Conservation (phyloP, 2,888 invertebrate species). For the Cataglyphis albicans region DNA sequence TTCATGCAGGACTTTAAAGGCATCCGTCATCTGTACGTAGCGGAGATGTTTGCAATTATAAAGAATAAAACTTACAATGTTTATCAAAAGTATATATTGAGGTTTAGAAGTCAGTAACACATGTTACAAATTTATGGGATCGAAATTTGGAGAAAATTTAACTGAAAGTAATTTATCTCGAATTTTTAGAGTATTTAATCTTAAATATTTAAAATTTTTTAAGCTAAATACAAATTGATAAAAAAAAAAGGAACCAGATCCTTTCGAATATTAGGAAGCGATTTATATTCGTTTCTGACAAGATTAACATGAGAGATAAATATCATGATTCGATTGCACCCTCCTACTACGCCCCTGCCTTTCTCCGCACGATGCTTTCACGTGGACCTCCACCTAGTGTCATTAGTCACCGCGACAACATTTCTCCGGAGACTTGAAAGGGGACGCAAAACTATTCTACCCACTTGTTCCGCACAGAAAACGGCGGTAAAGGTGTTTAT, state of each 20-base stretch:
- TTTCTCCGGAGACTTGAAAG: constrained; percentile 70
- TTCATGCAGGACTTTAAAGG: constrained; percentile 27
- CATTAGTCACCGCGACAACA: constrained; percentile 82
- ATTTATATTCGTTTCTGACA: constrained; percentile 30
- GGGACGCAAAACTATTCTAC: constrained; percentile 78
- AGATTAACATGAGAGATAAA: constrained; percentile 46
- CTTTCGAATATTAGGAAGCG: neutral
- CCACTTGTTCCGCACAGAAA: constrained; percentile 66
- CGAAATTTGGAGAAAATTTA: neutral
- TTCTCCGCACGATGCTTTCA: constrained; percentile 74
- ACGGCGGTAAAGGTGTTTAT: constrained; percentile 81
- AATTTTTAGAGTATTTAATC: neutral
- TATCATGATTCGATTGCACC: constrained; percentile 38
- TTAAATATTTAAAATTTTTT: neutral
- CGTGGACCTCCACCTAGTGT: constrained; percentile 68
- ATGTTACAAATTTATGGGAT: neutral
- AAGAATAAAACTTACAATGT: neutral
- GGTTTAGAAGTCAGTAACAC: neutral
- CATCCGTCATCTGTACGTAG: neutral
- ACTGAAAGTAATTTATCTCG: neutral
- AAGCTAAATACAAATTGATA: neutral
- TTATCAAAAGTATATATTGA: neutral
- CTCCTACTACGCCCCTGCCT: constrained; percentile 67
- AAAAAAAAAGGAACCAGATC: neutral
- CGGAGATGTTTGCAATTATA: neutral